Conservation (phyloP, 1,140 invertebrate genomes). For the Dendrolimus punctatus region DNA sequence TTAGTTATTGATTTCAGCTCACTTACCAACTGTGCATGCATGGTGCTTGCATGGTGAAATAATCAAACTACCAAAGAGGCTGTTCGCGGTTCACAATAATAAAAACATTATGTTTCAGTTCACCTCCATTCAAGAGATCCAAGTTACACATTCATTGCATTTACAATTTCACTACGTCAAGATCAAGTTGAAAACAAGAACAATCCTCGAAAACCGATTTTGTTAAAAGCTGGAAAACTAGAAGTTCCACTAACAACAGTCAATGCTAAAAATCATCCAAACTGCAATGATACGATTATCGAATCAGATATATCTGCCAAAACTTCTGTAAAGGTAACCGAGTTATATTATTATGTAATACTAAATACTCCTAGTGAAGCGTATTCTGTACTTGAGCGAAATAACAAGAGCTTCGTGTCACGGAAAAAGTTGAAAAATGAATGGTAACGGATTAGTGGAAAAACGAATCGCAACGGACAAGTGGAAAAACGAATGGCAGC, state of each 20-base stretch:
- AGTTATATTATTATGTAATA: neutral
- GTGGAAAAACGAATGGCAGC: too few relatives aligned
- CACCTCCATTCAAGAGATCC: conserved; percentile 34
- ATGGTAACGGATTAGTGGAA: too few relatives aligned
- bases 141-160: conserved; percentile 48
- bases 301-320: conserved; percentile 51
- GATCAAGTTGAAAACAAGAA: conserved; percentile 36
- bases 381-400: too few relatives aligned
- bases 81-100: too few relatives aligned
- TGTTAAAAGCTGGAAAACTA: conserved; percentile 35
- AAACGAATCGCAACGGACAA: too few relatives aligned
- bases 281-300: conserved; percentile 51
- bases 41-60: too few relatives aligned
- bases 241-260: conserved; percentile 20
- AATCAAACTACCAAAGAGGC: too few relatives aligned
- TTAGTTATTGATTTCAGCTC: too few relatives aligned
- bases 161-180: conserved; percentile 45
- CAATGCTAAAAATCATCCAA: conserved; percentile 21
- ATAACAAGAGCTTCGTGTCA: too few relatives aligned
- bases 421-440: too few relatives aligned
- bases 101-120: conserved; percentile 27
- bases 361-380: too few relatives aligned
- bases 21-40: too few relatives aligned
- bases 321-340: conserved; percentile 38
- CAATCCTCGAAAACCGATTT: conserved; percentile 39